A percentile compares a stretch with the other conserved stretches of the same genome.
Evolutionary conservation across 30 jellyfish, hydroid and myxozoan genomes (phyloP).

Genomic region (Aurelia sp.): DNA sequence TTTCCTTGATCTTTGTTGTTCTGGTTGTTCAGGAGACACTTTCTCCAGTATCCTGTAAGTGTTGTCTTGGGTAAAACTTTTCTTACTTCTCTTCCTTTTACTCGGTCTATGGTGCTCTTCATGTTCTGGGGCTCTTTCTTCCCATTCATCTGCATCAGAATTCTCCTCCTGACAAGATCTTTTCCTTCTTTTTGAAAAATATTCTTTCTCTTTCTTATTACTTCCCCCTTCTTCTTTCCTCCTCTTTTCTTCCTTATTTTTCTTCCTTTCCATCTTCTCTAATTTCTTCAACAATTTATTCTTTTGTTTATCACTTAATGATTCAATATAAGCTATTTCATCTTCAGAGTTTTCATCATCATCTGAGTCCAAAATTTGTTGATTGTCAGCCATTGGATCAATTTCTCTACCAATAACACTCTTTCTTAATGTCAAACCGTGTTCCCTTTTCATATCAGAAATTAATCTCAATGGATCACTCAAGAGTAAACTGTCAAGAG

Average conservation of each 20-base stretch:
- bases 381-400: conserved; percentile 95
- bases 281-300: conserved; percentile 72
- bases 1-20: too few relatives aligned
- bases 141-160: conserved; percentile 16
- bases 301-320: conserved; percentile 84
- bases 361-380: conserved; percentile 88
- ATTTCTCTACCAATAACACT: conserved; percentile 94
- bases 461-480: conserved; percentile 95
- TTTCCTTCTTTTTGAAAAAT: conserved; percentile 29
- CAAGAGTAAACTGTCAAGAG: conserved; percentile 72
- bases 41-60: too few relatives aligned
- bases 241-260: conserved; percentile 44
- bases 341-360: conserved; percentile 77
- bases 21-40: too few relatives aligned
- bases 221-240: conserved; percentile 8
- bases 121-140: neutral
- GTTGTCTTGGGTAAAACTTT: too few relatives aligned
- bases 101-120: too few relatives aligned
- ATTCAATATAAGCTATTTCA: conserved; percentile 78
- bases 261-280: conserved; percentile 64
- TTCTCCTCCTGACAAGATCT: neutral
- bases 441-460: conserved; percentile 88
- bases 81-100: too few relatives aligned
- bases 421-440: conserved; percentile 83
- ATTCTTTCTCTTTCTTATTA: neutral